Evolutionary conservation across 2,113 vertebrate species (phyloP).

Genomic region (Vireo altiloquus): DNA sequence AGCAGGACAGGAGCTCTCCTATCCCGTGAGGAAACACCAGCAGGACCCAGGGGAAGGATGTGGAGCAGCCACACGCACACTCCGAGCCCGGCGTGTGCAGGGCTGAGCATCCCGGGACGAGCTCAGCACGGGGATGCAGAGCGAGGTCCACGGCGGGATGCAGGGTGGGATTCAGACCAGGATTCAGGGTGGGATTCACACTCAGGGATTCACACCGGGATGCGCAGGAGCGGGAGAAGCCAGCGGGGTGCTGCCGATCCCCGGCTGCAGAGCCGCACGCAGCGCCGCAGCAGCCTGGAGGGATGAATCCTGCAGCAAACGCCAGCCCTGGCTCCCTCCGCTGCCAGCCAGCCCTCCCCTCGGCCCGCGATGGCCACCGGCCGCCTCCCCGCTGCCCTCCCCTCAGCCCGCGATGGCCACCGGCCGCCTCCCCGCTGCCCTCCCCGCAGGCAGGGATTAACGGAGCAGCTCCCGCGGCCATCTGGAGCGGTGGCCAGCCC

Average conservation of each 20-base stretch:
- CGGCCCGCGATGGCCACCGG: neutral
- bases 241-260: neutral
- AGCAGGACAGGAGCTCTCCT: neutral
- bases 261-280: neutral
- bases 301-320: neutral
- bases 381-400: neutral
- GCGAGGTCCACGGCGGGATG: neutral
- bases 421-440: neutral
- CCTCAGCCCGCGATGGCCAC: rapidly evolving
- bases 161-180: neutral
- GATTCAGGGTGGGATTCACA: too few relatives aligned
- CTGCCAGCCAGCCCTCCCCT: rapidly evolving
- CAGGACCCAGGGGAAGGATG: neutral
- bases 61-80: rapidly evolving
- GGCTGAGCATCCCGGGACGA: rapidly evolving
- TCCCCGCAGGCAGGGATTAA: neutral
- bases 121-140: neutral
- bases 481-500: neutral
- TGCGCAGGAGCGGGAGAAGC: neutral
- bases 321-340: neutral
- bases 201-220: neutral
- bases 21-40: rapidly evolving
- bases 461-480: neutral
- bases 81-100: rapidly evolving
- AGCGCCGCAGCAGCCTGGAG: neutral